Evolutionary conservation across 2,113 vertebrate genomes (phyloP), one percentile per base, ranked within the genome.

Genomic region (Tauraco erythrolophus): DNA sequence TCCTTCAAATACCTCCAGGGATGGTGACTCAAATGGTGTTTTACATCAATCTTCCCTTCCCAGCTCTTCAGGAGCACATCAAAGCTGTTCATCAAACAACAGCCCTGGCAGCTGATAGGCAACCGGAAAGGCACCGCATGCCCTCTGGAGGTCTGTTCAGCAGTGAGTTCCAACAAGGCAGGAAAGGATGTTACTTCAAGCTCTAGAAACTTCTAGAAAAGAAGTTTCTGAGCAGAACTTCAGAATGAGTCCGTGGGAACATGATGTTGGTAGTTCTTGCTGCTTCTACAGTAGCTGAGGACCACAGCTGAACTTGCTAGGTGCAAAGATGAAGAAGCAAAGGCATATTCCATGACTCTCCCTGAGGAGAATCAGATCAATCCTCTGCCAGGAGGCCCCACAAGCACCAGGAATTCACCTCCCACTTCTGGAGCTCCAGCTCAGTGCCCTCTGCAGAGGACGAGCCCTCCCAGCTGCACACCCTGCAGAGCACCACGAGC

Each of bases 61-160:
- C 54, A 45, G 0, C n/a, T 35, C 56, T 28, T 7, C 14, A 4
- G 28, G n/a, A 70, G 7, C 6, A 0, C 1, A 23, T 33, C 23
- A 37, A 64, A 66, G n/a, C 5, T 61, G 58, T 16, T 19, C 23
- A 51, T 7, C 43, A 31, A 64, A 35, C 14, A 37, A 23, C 21
- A 51, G 17, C 0, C 2, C 18, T 3, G 28, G 50, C 11, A n/a
- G 64, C 2, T 23, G 48, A 30, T 6, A 30, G 61, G 16, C 19
- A 41, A 11, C 33, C 18, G 68, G 13, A 51, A 48, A 57, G 50
- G 54, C 56, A 41, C 1, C 31, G 11, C 0, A 0, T 3, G 35
- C 30, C 53, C 65, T 39, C 62, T 1, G 2, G 64, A 45, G 81
- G 7, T 4, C 28, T 60, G 77, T 3, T 19, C 37, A 23, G 72